phyloP scores from a whole-genome alignment of 2,888 invertebrate genomes.

The Dolichomitus sp. region DNA sequence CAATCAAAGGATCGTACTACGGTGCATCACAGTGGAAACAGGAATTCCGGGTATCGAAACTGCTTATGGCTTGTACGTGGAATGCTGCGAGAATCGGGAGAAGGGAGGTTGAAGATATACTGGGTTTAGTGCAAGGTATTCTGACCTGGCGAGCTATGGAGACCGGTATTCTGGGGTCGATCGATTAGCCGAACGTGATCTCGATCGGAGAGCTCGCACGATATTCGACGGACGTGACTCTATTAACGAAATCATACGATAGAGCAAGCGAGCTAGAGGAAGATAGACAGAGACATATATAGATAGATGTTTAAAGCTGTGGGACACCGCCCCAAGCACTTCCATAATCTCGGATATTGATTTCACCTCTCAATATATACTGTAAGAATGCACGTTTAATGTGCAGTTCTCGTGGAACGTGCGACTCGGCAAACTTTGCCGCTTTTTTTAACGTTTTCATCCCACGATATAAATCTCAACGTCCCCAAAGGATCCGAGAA shows the following conservation, averaged over 20 bases:
- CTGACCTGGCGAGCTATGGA: slow-evolving; percentile 4
- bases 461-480: background rate
- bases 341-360: slow-evolving; percentile 63
- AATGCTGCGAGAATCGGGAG: slow-evolving; percentile 33
- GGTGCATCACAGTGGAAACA: slow-evolving; percentile 8
- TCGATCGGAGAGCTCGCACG: slow-evolving; percentile 42
- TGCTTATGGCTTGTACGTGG: slow-evolving; percentile 37
- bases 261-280: background rate
- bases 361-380: slow-evolving; percentile 46
- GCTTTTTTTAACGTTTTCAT: background rate
- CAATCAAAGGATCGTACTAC: slow-evolving; percentile 37
- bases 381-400: slow-evolving; percentile 24
- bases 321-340: slow-evolving; percentile 54
- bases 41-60: slow-evolving; percentile 40
- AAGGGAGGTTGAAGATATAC: background rate
- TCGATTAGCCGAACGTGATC: slow-evolving; percentile 65
- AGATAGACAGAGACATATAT: slow-evolving; percentile 12
- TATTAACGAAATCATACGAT: slow-evolving; percentile 57
- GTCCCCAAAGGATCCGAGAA: background rate
- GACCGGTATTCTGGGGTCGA: slow-evolving; percentile 43
- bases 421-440: background rate
- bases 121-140: slow-evolving; percentile 9
- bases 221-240: slow-evolving; percentile 64
- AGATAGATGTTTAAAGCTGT: slow-evolving; percentile 33
- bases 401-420: background rate